Evolutionary conservation across 2,888 invertebrate genomes (phyloP).

Genomic region (Coelogynopora nodosa): DNA sequence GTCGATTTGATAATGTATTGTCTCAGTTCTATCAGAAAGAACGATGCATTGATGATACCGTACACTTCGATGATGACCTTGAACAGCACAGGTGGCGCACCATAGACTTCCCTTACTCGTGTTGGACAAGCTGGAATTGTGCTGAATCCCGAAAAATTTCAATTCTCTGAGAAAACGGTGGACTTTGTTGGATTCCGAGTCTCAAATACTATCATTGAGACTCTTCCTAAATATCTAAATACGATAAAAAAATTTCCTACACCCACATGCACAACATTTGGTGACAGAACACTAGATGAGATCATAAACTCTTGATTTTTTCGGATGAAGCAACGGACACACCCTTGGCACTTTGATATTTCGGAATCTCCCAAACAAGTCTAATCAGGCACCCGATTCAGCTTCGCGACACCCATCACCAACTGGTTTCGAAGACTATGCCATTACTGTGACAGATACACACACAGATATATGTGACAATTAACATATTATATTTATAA

Average conservation of each 20-base stretch:
- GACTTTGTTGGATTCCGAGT: not conserved
- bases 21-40: constrained; percentile 46
- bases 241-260: constrained; percentile 16
- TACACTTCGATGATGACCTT: not conserved
- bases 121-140: not conserved
- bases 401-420: no score
- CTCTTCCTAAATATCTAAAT: constrained; percentile 7
- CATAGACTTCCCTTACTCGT: not conserved
- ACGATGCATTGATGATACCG: constrained; percentile 44
- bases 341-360: no score
- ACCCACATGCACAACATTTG: no score
- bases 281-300: no score
- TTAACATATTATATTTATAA: no score
- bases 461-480: no score
- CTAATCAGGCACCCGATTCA: no score
- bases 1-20: constrained; percentile 47
- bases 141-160: not conserved
- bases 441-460: no score
- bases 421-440: no score
- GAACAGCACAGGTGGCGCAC: constrained; percentile 9
- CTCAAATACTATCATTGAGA: not conserved
- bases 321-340: no score
- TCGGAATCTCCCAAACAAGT: no score
- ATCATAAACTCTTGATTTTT: no score
- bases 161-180: constrained; percentile 11